A percentile compares a stretch with the other conserved stretches of the same genome.
Evolutionary conservation across 1,140 invertebrate species (phyloP).

Genomic region (Triops longicaudatus): DNA sequence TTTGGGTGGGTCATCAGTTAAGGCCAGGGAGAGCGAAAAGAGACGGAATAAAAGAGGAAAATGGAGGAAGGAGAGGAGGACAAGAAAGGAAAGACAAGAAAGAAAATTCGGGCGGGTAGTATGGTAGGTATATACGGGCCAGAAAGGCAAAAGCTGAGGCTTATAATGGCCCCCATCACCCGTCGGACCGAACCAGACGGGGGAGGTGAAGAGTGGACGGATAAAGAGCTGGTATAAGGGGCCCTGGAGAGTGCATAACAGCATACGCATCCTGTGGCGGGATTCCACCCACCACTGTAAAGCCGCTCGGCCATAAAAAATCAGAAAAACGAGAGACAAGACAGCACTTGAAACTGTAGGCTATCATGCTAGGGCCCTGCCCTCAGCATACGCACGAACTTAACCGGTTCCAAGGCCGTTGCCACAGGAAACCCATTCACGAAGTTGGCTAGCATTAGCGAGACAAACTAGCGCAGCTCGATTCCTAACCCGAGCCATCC

Average conservation of each 20-base stretch:
- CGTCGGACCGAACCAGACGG: not conserved
- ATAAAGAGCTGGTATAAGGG: not conserved
- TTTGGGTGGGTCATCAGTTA: slow-evolving; percentile 14
- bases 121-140: not conserved
- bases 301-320: not conserved
- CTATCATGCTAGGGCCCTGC: not conserved
- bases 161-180: not conserved
- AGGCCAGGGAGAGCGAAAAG: not conserved
- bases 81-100: not conserved
- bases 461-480: not conserved
- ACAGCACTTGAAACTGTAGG: slow-evolving; percentile 7
- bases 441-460: not conserved
- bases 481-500: no score
- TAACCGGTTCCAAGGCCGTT: slow-evolving; percentile 5
- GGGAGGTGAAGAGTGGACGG: not conserved
- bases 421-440: slow-evolving; percentile 14
- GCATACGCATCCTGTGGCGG: slow-evolving; percentile 9
- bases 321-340: no score
- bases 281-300: not conserved
- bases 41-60: not conserved
- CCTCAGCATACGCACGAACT: not conserved
- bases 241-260: not conserved
- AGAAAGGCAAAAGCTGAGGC: not conserved
- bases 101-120: not conserved
- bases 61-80: no score